Base-by-base conservation (phyloP, 2,888 invertebrate genomes). In the Torymus aiolomorphi region DNA sequence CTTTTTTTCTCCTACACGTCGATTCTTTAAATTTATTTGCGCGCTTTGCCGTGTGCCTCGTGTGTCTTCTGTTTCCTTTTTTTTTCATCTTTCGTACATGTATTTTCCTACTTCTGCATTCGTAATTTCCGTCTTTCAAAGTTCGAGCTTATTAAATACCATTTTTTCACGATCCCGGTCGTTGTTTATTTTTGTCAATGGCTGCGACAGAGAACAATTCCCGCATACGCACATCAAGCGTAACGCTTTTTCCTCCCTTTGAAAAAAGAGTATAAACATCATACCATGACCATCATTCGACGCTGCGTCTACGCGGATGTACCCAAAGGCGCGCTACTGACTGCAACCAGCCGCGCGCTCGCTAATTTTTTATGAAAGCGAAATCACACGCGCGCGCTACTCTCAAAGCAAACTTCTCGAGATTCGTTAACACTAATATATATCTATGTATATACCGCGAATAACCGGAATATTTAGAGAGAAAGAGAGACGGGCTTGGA, bases 91-190 rank as follows among this genome's bases (percentile, higher is more conserved):
- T 57, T 54, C 57, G 31, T 54, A 51, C 31, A 3, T 3, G 8
- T 54, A 51, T 24, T 80, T 78, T 77, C 81, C 80, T 76, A 72
- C 77, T 73, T 72, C 78, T 71, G 66, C 63, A 82, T 81, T 73
- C 65, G 49, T 54, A 59, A 76, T 69, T 76, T 76, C 31, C 31
- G 54, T 67, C 61, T 54, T 62, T 54, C 62, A 59, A 57, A 54
- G 54, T 61, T 57, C 65, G n/a, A 42, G 63, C n/a, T 56, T 71
- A 76, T 63, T 63, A 76, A 62, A 63, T 49, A 31, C 16, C 4
- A 62, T 52, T 18, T 14, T 14, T 49, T 20, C 18, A 31, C 54
- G 20, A 49, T 57, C 20, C 12, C 54, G 14, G 11, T 51, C 42
- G 20, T 61, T 65, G 42, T 42, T 42, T 42, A 8, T 31, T 74